Base-by-base conservation (phyloP, 2,888 invertebrate species). In the Gnatocerus cornutus region DNA sequence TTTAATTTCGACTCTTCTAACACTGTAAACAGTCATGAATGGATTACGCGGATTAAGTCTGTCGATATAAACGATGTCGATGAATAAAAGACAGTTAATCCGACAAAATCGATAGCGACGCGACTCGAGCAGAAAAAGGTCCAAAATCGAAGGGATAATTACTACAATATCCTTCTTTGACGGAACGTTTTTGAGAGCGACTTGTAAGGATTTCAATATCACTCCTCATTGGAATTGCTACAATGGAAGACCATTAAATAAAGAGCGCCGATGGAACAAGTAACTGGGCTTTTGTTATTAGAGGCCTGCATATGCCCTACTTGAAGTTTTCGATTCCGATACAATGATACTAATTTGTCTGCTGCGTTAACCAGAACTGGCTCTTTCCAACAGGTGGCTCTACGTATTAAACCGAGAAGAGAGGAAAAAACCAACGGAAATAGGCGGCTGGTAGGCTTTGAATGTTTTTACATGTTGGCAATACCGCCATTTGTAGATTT, bases 1-100 rank as follows among this genome's bases (percentile, higher is more conserved):
- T 82, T 82, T 82, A 82, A 82, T 82, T 82, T 82, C 68, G 76
- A 45, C 55, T 55, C 71, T 68, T 64, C 74, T 64, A 69, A 50
- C 52, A 46, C 16, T 27, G 59, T 69, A 69, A 64, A 69, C 59
- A 65, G 59, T 56, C 55, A 56, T 41, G 68, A 50, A 62, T 55
- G 62, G 68, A 63, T 63, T 59, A 67, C 65, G 8, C 13, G 59
- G 65, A 58, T 69, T 65, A 69, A 53, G 50, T 48, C 37, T 53
- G 62, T 68, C 62, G 61, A 59, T 64, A 52, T 64, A 64, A 53
- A 64, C 52, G 53, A 64, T 62, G 53, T 53, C 55, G 45, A 48
- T 56, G 65, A 65, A 48, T 56, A 52, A 63, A 50, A 9, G 10
- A n/a, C 37, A 46, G 48, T 48, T 48, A 48, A 61, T 48, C 39